A percentile compares a stretch with the other conserved stretches of the same genome.
phyloP scores from a whole-genome alignment of 2,797 vertebrate species.

The Toxotes lorentzi region DNA sequence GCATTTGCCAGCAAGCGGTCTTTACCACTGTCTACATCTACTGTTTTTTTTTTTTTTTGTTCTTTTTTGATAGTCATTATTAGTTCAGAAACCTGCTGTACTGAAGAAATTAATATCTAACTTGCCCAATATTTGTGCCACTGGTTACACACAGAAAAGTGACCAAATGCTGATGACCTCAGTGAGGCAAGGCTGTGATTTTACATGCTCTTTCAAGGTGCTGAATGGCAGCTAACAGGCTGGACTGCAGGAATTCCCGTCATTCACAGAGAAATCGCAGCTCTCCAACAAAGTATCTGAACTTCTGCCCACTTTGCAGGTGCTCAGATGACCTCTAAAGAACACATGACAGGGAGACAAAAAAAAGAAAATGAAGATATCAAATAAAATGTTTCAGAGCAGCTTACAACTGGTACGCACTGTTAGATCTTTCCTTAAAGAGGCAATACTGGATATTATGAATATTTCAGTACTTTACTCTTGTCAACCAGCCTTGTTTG shows the following conservation, averaged over 20 bases:
- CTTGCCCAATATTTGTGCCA: conserved; percentile 49
- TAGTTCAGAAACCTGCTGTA: conserved; percentile 44
- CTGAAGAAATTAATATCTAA: conserved; percentile 34
- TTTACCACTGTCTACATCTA: conserved; percentile 56
- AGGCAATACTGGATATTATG: neutral
- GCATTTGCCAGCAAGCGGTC: conserved; percentile 47
- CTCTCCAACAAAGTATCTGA: conserved; percentile 30
- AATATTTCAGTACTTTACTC: neutral
- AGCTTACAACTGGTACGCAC: neutral
- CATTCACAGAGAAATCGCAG: conserved; percentile 23
- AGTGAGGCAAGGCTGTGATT: conserved; percentile 52
- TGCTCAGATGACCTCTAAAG: conserved; percentile 85
- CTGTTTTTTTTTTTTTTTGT: conserved; percentile 17
- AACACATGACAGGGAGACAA: conserved; percentile 1
- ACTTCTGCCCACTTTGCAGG: conserved; percentile 16
- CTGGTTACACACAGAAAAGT: conserved; percentile 57
- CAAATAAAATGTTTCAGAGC: neutral
- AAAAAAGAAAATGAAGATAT: neutral
- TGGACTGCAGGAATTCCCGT: conserved; percentile 39
- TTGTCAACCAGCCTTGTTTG: neutral
- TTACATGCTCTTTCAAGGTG: conserved; percentile 69
- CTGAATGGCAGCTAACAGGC: conserved; percentile 45
- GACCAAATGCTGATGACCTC: conserved; percentile 54
- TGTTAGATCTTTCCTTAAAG: neutral
- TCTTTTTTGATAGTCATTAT: conserved; percentile 39